Base-by-base conservation (phyloP, 2,797 vertebrate genomes). In the Natrix natrix region DNA sequence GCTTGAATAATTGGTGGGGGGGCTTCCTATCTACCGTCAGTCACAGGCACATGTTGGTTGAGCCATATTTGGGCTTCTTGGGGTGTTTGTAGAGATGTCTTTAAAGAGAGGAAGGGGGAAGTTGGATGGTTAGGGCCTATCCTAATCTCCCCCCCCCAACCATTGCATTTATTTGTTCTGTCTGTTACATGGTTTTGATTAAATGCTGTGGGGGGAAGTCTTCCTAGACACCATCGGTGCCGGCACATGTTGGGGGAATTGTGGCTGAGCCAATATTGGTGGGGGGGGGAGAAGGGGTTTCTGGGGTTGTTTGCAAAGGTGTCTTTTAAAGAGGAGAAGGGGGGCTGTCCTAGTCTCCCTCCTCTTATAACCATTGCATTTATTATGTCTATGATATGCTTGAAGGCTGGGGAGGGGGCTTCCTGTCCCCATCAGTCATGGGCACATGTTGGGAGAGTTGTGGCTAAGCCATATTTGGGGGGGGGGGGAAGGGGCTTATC, bases 401-500 rank as follows among this genome's bases (percentile, higher is more conserved):
- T 26, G 14, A 17, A n/a, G 52, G 8, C 10, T 17, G 8, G 14
- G 43, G 12, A 12, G 4, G 10, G 28, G 91, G 14, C 32, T 22
- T 78, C 37, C 8, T 78, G 37, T 11, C 37, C 74, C 8, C 37
- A 43, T 43, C 37, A 78, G 17, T 43, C 37, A 10, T 17, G 52
- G 87, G 83, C 8, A 14, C 43, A 69, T 17, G 0, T 94, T 55
- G 91, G 43, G 86, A 48, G 66, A 86, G n/a, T 2, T 13, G 43
- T 48, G 26, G 8, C 2, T 10, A 32, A 24, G 43, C 26, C 16
- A 52, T 2, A 48, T 87, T 57, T 8, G 14, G 6, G 26, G 92
- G 91, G 43, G 63, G 92, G 92, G n/a, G n/a, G n/a, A 90, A 28
- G 56, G 86, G 92, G 90, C 87, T 91, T 61, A 90, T 93, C 57